Evolutionary conservation across 2,888 invertebrate genomes (phyloP).

Genomic region (Mycalesis mineus): DNA sequence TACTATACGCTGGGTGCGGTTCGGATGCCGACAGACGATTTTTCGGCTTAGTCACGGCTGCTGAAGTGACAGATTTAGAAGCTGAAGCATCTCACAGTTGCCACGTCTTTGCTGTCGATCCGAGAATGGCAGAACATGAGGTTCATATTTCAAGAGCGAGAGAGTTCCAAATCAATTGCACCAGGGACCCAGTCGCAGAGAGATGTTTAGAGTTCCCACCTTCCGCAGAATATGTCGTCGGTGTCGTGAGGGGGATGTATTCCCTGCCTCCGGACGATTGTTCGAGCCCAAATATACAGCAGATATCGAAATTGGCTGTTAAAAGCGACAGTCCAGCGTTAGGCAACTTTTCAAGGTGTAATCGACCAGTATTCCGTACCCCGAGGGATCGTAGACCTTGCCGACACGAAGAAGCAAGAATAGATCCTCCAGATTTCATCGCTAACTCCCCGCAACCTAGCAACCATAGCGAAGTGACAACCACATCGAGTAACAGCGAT

Average conservation of each 20-base stretch:
- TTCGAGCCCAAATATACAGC: slow-evolving; percentile 58
- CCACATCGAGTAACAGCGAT: slow-evolving; percentile 94
- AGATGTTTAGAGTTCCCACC: slow-evolving; percentile 93
- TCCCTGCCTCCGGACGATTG: slow-evolving; percentile 75
- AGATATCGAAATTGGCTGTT: slow-evolving; percentile 64
- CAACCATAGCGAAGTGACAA: slow-evolving; percentile 87
- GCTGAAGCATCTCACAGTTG: slow-evolving; percentile 87
- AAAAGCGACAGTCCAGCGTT: slow-evolving; percentile 68
- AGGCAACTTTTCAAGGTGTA: slow-evolving; percentile 59
- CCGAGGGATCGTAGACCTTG: slow-evolving; percentile 57
- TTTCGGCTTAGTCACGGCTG: slow-evolving; percentile 94
- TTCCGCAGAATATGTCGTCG: slow-evolving; percentile 87
- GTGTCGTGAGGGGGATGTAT: slow-evolving; percentile 85
- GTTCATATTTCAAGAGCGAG: slow-evolving; percentile 88
- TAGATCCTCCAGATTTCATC: slow-evolving; percentile 72
- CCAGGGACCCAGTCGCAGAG: slow-evolving; percentile 85
- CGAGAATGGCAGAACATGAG: slow-evolving; percentile 89
- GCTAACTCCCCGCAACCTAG: slow-evolving; percentile 92
- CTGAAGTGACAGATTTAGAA: slow-evolving; percentile 73
- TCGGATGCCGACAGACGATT: slow-evolving; percentile 94
- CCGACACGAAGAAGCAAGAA: slow-evolving; percentile 51
- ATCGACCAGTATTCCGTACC: slow-evolving; percentile 54
- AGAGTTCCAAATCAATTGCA: slow-evolving; percentile 91
- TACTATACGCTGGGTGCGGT: slow-evolving; percentile 93
- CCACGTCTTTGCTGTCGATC: slow-evolving; percentile 96